Percentiles rank a stretch among this genome's conserved stretches.
Conservation (phyloP, 2,797 vertebrate species). For the Enteromius fasciolatus region DNA sequence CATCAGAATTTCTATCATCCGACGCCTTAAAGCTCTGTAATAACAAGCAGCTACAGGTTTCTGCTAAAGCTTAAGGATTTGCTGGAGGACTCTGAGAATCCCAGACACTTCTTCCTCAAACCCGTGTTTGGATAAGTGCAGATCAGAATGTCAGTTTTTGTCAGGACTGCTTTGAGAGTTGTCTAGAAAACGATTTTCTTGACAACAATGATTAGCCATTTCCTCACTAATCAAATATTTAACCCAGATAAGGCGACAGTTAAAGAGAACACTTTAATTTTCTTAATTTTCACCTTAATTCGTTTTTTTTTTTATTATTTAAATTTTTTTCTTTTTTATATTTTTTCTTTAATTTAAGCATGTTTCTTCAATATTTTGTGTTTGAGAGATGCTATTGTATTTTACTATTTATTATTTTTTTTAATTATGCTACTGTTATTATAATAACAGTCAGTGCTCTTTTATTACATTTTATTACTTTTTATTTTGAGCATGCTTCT, state of each 20-base stretch:
- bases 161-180: not conserved
- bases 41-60: conserved; percentile 67
- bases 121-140: conserved; percentile 6
- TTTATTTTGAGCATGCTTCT: no score
- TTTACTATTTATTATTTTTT: not conserved
- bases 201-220: not conserved
- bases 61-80: conserved; percentile 9
- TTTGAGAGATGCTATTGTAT: not conserved
- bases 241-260: not conserved
- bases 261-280: not conserved
- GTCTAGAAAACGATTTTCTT: conserved; percentile 14
- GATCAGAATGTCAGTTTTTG: conserved; percentile 22
- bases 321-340: no score
- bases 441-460: no score
- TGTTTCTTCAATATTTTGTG: not conserved
- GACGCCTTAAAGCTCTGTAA: conserved; percentile 66
- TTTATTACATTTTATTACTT: not conserved
- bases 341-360: not conserved
- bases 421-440: no score
- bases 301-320: not conserved
- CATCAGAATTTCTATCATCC: conserved; percentile 46
- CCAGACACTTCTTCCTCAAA: not conserved
- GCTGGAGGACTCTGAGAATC: conserved; percentile 4
- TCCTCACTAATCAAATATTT: conserved; percentile 28
- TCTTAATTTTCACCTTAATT: not conserved